A percentile compares a stretch with the other conserved stretches of the same genome.
phyloP scores from a whole-genome alignment of 2,888 invertebrate genomes.

The Cephalotes varians region DNA sequence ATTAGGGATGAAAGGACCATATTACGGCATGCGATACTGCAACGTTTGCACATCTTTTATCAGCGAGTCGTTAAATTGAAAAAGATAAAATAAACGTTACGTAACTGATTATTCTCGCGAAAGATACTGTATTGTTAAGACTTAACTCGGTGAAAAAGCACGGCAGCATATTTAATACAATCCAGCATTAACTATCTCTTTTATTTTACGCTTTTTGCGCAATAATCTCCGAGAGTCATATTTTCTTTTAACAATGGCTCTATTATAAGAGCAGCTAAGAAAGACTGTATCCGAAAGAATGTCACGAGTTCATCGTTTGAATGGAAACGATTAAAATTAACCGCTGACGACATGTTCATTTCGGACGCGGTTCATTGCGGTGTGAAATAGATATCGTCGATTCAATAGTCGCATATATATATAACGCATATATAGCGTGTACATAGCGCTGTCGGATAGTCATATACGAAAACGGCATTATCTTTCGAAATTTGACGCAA shows the following conservation, averaged over 20 bases:
- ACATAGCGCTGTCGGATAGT: too few species aligned
- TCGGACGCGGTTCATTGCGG: background rate
- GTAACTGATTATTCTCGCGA: background rate
- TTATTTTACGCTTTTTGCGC: background rate
- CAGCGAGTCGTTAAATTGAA: background rate
- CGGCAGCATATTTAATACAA: constrained; percentile 3
- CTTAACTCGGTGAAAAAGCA: background rate
- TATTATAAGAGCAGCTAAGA: background rate
- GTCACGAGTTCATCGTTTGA: constrained; percentile 19
- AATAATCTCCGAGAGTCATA: background rate
- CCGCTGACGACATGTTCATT: background rate
- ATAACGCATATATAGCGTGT: background rate
- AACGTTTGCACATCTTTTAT: background rate
- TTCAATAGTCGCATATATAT: background rate
- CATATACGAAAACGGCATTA: background rate
- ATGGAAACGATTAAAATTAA: constrained; percentile 27
- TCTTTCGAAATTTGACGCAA: background rate
- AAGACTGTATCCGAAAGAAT: constrained; percentile 3
- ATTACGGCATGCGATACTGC: background rate
- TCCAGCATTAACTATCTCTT: background rate
- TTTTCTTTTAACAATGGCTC: background rate
- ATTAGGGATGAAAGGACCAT: background rate
- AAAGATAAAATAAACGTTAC: background rate
- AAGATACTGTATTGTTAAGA: background rate
- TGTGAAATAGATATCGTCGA: constrained; percentile 1